Percentiles rank a stretch among this genome's conserved stretches.
Evolutionary conservation across 92 coral and sea anemone genomes (phyloP).

Genomic region (Metridium senile): DNA sequence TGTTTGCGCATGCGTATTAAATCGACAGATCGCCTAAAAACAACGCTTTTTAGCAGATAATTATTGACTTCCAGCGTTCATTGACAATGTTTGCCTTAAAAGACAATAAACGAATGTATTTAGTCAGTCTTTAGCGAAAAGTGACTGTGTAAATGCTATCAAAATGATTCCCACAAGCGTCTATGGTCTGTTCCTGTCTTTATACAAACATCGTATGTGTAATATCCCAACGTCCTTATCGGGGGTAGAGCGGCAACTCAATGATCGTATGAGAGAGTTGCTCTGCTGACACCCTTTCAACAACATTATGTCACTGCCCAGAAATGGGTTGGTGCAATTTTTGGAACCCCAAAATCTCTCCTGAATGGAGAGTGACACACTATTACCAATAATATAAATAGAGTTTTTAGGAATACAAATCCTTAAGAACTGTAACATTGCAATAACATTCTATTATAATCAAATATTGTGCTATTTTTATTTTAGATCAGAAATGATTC

Average conservation of each 20-base stretch:
- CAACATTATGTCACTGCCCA: slow-evolving; percentile 86
- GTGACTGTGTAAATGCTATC: too few species aligned
- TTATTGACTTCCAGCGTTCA: neutral
- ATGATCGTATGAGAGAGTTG: slow-evolving; percentile 96
- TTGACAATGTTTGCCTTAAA: too few species aligned
- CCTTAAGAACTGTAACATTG: too few species aligned
- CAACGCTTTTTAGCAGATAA: neutral
- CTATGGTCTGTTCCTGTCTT: slow-evolving; percentile 1
- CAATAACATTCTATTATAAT: too few species aligned
- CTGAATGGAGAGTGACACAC: slow-evolving; percentile 1
- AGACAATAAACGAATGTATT: too few species aligned
- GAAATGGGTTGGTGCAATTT: slow-evolving; percentile 91
- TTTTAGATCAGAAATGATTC: slow-evolving; percentile 89
- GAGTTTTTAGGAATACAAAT: neutral
- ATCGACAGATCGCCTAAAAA: neutral
- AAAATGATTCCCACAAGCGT: slow-evolving; percentile 5
- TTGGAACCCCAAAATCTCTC: slow-evolving; percentile 67
- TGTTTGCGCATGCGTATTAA: neutral
- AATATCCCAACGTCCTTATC: slow-evolving; percentile 89
- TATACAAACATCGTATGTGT: neutral
- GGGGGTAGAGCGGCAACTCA: slow-evolving; percentile 95
- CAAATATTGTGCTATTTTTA: neutral
- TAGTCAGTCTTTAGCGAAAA: too few species aligned
- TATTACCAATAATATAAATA: too few species aligned
- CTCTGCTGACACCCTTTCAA: slow-evolving; percentile 92